Percentiles rank a stretch among this genome's conserved stretches.
Conservation (phyloP, 2,888 invertebrate genomes). For the Anarsia innoxiella region DNA sequence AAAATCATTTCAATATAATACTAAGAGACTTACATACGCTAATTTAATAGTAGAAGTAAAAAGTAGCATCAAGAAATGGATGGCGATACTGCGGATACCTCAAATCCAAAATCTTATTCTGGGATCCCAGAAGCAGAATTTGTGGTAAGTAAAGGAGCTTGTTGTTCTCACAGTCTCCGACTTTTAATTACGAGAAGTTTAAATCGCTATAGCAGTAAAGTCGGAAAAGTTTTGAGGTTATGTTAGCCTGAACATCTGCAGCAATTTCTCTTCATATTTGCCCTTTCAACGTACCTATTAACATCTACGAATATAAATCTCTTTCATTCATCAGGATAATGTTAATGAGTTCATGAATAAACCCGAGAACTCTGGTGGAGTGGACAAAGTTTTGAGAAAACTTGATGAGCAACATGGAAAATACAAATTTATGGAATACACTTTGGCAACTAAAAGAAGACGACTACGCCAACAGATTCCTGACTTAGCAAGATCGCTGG, state of each 20-base stretch:
- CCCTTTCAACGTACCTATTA: no score
- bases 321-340: conserved; percentile 82
- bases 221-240: conserved; percentile 2
- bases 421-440: conserved; percentile 98
- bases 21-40: no score
- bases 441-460: conserved; percentile 88
- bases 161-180: no score
- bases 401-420: conserved; percentile 96
- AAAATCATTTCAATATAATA: no score
- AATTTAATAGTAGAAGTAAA: no score
- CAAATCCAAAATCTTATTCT: conserved; percentile 79
- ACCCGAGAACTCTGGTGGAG: conserved; percentile 86
- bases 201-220: not conserved
- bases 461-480: conserved; percentile 94
- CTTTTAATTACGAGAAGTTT: no score
- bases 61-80: no score
- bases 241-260: not conserved
- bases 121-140: conserved; percentile 93
- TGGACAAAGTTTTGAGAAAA: conserved; percentile 88
- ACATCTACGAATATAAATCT: no score
- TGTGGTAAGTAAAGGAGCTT: conserved; percentile 85
- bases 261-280: not conserved
- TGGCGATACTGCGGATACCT: conserved; percentile 47
- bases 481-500: conserved; percentile 92
- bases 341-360: conserved; percentile 94